Conservation (phyloP, 2,888 invertebrate species). For the Cerastis rubricosa region DNA sequence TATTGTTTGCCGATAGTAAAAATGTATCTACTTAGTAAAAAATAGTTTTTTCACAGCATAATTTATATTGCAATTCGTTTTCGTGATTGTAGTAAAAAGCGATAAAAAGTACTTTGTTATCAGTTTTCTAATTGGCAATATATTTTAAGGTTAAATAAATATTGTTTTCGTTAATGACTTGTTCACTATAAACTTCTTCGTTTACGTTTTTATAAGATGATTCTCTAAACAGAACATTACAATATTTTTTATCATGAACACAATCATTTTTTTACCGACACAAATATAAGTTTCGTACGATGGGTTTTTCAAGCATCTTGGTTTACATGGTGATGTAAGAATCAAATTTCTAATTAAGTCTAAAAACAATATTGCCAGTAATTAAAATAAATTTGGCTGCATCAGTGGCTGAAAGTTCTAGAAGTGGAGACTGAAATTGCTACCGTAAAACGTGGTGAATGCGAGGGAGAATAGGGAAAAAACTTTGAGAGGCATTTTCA, state of each 20-base stretch:
- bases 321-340: slow-evolving; percentile 6
- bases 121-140: background rate
- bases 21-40: slow-evolving; percentile 25
- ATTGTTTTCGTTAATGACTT: background rate
- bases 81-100: slow-evolving; percentile 27
- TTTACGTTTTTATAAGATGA: background rate
- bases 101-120: slow-evolving; percentile 18
- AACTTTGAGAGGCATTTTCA: no score
- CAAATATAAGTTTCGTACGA: no score
- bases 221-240: background rate
- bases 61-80: slow-evolving; percentile 28
- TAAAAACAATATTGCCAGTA: background rate
- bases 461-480: no score
- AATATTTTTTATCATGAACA: background rate
- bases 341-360: slow-evolving; percentile 1
- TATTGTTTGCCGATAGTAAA: slow-evolving; percentile 28
- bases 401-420: background rate
- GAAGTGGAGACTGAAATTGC: background rate
- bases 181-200: background rate
- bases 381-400: background rate
- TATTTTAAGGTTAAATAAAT: background rate
- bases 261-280: background rate
- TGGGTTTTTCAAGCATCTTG: background rate
- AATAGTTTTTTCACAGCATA: slow-evolving; percentile 4
- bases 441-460: no score